These are phyloP conservation scores for Neogobius melanostomus DNA, from an alignment of 2,113 vertebrate species.

Conservation along the genomic window DNA sequence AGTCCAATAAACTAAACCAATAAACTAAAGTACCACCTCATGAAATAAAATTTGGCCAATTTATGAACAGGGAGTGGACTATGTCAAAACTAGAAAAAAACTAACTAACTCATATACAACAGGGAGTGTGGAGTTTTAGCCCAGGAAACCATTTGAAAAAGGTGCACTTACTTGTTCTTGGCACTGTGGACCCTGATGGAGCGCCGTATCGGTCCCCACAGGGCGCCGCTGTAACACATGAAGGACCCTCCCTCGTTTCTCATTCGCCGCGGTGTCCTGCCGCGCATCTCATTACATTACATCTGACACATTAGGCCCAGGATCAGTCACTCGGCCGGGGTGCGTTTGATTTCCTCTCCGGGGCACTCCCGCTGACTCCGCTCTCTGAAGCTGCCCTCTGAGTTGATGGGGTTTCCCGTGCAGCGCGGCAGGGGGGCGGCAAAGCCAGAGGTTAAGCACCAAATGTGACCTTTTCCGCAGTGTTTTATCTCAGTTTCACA, in stretches of 20 bases:
- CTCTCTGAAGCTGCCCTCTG: constrained; percentile 27
- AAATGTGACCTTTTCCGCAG: constrained; percentile 30
- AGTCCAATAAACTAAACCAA: too few relatives aligned
- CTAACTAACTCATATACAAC: too few relatives aligned
- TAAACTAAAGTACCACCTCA: too few relatives aligned
- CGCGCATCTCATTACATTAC: constrained; percentile 65
- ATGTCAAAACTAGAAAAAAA: too few relatives aligned
- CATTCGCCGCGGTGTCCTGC: constrained; percentile 55
- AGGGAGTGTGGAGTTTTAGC: not conserved
- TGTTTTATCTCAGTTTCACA: not conserved
- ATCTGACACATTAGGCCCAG: constrained; percentile 58
- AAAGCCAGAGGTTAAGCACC: constrained; percentile 30
- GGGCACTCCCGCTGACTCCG: constrained; percentile 36
- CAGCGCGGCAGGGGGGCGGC: constrained; percentile 17
- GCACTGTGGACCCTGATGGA: not conserved
- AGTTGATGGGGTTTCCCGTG: constrained; percentile 32
- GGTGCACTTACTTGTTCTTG: not conserved
- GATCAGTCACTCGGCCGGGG: constrained; percentile 55
- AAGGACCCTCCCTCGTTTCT: constrained; percentile 45
- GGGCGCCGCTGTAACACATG: constrained; percentile 55
- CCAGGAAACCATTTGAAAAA: not conserved
- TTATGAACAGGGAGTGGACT: too few relatives aligned
- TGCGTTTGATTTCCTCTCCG: constrained; percentile 35
- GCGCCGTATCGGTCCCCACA: constrained; percentile 32
- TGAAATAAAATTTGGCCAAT: too few relatives aligned